Conservation (phyloP, 2,888 invertebrate genomes). For the Meliscaeva auricollis region DNA sequence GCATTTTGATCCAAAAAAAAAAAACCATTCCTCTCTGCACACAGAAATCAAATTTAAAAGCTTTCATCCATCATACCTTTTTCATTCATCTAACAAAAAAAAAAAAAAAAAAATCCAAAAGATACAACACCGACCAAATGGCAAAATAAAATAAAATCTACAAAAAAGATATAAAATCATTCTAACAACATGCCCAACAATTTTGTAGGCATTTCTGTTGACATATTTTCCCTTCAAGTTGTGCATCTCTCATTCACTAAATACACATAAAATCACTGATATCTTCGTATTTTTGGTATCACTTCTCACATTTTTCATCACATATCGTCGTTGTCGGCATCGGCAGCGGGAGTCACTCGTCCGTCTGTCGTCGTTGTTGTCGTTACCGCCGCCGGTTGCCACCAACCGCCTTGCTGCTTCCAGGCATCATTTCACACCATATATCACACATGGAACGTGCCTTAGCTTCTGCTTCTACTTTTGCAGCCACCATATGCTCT, state of each 20-base stretch:
- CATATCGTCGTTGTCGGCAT: conserved; percentile 9
- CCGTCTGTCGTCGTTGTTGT: conserved; percentile 6
- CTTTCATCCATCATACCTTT: conserved; percentile 62
- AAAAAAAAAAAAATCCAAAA: neutral
- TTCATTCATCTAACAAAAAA: conserved; percentile 35
- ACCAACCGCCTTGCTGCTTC: conserved; percentile 24
- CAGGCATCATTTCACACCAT: conserved; percentile 70
- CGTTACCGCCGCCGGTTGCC: neutral
- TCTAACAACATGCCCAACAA: conserved; percentile 37
- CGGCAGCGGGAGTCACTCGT: neutral
- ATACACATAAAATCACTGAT: conserved; percentile 38
- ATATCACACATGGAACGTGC: conserved; percentile 70
- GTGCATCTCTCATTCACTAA: conserved; percentile 30
- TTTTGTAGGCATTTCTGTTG: conserved; percentile 69
- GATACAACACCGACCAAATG: neutral
- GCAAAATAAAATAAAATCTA: neutral
- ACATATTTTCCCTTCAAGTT: conserved; percentile 62
- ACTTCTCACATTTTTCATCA: conserved; percentile 64
- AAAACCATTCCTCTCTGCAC: neutral
- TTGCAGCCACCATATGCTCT: neutral
- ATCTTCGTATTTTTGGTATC: conserved; percentile 56
- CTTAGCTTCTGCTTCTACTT: conserved; percentile 15
- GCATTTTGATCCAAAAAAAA: conserved; percentile 52
- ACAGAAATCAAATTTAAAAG: conserved; percentile 61
- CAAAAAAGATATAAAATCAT: conserved; percentile 21